phyloP scores from a whole-genome alignment of 2,113 vertebrate species.

The Macrotis lagotis region DNA sequence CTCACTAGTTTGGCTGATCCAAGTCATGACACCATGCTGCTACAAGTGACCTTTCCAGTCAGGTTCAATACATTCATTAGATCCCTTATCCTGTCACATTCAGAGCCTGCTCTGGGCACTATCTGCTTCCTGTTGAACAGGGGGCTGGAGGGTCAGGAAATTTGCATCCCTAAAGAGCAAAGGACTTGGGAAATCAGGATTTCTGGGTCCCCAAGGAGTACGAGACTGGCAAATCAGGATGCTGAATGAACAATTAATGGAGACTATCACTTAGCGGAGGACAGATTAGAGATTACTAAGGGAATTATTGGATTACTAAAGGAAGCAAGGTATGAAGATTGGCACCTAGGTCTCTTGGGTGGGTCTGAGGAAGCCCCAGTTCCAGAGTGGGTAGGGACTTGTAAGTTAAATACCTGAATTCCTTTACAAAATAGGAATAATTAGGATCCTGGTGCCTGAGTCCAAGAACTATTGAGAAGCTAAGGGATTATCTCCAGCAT shows the following conservation, averaged over 20 bases:
- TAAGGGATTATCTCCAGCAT: neutral
- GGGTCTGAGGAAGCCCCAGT: neutral
- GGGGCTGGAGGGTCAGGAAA: no score
- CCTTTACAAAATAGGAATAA: neutral
- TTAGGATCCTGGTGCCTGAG: neutral
- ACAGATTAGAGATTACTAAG: neutral
- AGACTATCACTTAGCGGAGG: neutral
- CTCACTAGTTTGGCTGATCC: fast-evolving
- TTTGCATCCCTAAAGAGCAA: neutral
- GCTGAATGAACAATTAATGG: neutral
- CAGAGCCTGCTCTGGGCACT: neutral
- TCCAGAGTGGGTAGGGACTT: neutral
- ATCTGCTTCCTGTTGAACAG: neutral
- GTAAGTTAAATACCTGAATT: neutral
- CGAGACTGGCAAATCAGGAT: neutral
- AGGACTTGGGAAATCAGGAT: no score
- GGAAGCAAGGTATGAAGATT: neutral
- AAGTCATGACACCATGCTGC: slow-evolving; percentile 71
- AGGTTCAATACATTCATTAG: fast-evolving
- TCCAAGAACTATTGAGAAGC: neutral
- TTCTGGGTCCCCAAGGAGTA: neutral
- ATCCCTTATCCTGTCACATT: neutral
- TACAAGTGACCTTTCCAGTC: neutral
- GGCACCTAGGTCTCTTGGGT: neutral
- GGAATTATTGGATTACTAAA: neutral